These are phyloP conservation scores for Antechinus stuartii DNA, from an alignment of 2,113 vertebrate genomes.

Conservation along the genomic window DNA sequence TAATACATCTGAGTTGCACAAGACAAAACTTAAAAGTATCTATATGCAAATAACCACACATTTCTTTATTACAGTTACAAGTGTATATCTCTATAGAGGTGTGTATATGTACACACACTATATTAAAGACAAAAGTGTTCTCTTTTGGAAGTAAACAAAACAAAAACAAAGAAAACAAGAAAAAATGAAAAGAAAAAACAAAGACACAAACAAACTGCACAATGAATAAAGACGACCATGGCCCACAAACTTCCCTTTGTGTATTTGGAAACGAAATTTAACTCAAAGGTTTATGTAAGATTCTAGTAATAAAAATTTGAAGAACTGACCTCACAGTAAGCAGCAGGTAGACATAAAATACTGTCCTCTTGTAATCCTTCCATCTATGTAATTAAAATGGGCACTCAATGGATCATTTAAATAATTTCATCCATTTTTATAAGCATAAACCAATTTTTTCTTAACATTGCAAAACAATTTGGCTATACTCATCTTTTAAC, in stretches of 20 bases:
- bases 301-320: constrained; percentile 98
- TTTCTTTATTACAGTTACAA: constrained; percentile 77
- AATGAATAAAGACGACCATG: constrained; percentile 89
- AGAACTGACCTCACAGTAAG: constrained; percentile 99
- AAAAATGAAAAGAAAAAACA: constrained; percentile 77
- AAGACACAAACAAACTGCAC: constrained; percentile 77
- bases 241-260: constrained; percentile 90
- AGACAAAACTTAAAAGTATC: constrained; percentile 78
- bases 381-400: constrained; percentile 99
- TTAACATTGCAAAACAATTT: constrained; percentile 90
- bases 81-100: constrained; percentile 58
- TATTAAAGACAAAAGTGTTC: constrained; percentile 82
- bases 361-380: constrained; percentile 99
- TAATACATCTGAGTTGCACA: constrained; percentile 78
- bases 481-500: constrained; percentile 88
- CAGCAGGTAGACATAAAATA: constrained; percentile 99
- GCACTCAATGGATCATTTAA: constrained; percentile 98
- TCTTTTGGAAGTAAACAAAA: constrained; percentile 81
- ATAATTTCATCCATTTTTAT: constrained; percentile 97
- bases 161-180: constrained; percentile 80
- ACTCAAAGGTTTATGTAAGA: constrained; percentile 92
- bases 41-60: constrained; percentile 80
- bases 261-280: constrained; percentile 91
- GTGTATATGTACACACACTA: constrained; percentile 72
- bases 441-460: constrained; percentile 92